A percentile compares a stretch with the other conserved stretches of the same genome.
phyloP scores from a whole-genome alignment of 2,113 vertebrate genomes.

The Lagopus leucura region DNA sequence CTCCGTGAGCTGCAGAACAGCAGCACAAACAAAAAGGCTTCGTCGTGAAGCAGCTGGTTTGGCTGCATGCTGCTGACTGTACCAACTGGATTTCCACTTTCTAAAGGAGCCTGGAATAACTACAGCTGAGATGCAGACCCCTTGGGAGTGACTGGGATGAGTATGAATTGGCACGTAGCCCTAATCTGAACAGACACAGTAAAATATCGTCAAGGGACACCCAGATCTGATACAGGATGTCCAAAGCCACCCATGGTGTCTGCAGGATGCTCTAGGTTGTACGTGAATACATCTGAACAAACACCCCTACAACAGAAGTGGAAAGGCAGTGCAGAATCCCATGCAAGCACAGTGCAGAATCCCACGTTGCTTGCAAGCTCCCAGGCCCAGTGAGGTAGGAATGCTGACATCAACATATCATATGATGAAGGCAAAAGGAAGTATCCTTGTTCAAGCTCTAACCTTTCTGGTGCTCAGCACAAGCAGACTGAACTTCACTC shows the following conservation, averaged over 20 bases:
- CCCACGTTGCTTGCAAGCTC: neutral
- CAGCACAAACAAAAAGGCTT: neutral
- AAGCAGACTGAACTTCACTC: neutral
- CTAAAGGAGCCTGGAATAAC: neutral
- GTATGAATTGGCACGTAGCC: neutral
- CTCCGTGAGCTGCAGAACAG: neutral
- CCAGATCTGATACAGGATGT: neutral
- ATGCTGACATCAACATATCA: neutral
- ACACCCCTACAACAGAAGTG: neutral
- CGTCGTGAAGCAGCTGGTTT: neutral
- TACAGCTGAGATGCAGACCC: no score
- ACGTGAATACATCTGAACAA: neutral
- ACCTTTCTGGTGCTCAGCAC: neutral
- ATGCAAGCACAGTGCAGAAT: neutral
- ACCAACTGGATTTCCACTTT: neutral
- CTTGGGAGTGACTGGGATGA: neutral
- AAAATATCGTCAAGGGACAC: neutral
- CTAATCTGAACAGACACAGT: neutral
- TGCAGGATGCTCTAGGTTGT: neutral
- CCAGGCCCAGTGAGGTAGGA: neutral
- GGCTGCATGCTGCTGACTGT: neutral
- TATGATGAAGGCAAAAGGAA: neutral
- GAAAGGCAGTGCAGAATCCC: neutral
- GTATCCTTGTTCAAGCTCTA: neutral
- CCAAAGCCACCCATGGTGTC: neutral